These are phyloP conservation scores for Hydrotaea diabolus DNA, from an alignment of 2,888 invertebrate genomes.

Conservation along the genomic window DNA sequence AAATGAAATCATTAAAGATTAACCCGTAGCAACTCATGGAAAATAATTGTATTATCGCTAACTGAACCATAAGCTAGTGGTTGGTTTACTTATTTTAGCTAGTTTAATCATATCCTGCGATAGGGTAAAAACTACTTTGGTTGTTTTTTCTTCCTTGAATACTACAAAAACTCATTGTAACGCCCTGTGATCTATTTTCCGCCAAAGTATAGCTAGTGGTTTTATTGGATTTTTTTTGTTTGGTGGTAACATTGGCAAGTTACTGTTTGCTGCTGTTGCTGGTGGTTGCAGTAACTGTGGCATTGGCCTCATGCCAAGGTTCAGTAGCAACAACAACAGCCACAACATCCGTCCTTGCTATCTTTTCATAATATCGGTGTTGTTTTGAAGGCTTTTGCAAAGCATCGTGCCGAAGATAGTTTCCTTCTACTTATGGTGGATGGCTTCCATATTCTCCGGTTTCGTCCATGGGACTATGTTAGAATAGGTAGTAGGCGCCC, in stretches of 20 bases:
- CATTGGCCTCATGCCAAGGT: neutral
- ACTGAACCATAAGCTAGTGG: neutral
- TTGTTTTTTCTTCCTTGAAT: no score
- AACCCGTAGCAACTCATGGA: neutral
- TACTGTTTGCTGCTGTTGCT: neutral
- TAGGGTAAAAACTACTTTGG: neutral
- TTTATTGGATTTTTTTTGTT: neutral
- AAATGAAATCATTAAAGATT: neutral
- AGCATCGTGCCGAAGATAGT: neutral
- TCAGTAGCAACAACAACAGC: neutral
- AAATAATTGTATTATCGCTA: neutral
- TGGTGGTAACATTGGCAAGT: neutral
- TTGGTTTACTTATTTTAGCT: no score
- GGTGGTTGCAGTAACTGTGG: neutral
- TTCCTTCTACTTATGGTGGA: neutral
- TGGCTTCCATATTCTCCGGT: no score
- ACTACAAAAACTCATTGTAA: neutral
- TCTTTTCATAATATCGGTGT: neutral
- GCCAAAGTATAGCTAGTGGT: neutral
- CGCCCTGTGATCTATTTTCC: slow-evolving; percentile 4
- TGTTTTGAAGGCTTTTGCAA: neutral
- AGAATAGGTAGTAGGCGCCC: neutral
- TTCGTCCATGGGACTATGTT: neutral
- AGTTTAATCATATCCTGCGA: neutral
- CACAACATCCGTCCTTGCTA: neutral